Conservation (phyloP, 2,888 invertebrate genomes). For the Auanema freiburgensis region DNA sequence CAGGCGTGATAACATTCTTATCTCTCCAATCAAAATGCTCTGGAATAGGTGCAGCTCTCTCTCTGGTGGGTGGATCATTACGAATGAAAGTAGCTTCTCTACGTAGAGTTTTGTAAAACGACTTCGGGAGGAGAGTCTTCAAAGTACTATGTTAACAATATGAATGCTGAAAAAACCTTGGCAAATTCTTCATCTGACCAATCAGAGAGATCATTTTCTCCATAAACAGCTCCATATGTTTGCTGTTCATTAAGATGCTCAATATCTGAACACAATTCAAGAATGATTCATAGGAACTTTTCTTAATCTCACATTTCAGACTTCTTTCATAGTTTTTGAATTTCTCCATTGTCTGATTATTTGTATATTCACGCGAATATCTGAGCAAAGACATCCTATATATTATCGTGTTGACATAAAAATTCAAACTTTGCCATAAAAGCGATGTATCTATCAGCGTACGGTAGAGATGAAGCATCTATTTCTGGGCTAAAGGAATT, state of each 20-base stretch:
- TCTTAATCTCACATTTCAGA: slow-evolving; percentile 13
- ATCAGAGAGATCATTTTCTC: slow-evolving; percentile 57
- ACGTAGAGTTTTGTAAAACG: slow-evolving; percentile 48
- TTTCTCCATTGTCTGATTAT: slow-evolving; percentile 12
- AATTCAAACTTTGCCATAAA: slow-evolving; percentile 15
- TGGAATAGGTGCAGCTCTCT: slow-evolving; percentile 35
- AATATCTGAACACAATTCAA: background rate
- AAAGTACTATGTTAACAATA: background rate
- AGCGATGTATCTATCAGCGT: slow-evolving; percentile 17
- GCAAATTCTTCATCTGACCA: slow-evolving; percentile 59
- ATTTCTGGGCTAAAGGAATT: slow-evolving; percentile 17
- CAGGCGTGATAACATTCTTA: slow-evolving; percentile 60
- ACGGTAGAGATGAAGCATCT: slow-evolving; percentile 16
- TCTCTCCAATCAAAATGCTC: slow-evolving; percentile 61
- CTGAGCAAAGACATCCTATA: slow-evolving; percentile 4
- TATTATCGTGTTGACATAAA: background rate
- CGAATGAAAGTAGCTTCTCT: slow-evolving; percentile 51
- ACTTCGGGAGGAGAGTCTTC: slow-evolving; percentile 51
- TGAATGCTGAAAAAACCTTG: slow-evolving; percentile 32
- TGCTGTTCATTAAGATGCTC: too few species aligned
- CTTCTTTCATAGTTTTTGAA: slow-evolving; percentile 21
- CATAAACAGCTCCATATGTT: slow-evolving; percentile 26
- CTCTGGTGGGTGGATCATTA: slow-evolving; percentile 27
- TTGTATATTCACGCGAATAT: slow-evolving; percentile 17
- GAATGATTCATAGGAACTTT: background rate